A percentile compares a stretch with the other conserved stretches of the same genome.
Conservation (phyloP, 2,888 invertebrate species). For the Nysson spinosus region DNA sequence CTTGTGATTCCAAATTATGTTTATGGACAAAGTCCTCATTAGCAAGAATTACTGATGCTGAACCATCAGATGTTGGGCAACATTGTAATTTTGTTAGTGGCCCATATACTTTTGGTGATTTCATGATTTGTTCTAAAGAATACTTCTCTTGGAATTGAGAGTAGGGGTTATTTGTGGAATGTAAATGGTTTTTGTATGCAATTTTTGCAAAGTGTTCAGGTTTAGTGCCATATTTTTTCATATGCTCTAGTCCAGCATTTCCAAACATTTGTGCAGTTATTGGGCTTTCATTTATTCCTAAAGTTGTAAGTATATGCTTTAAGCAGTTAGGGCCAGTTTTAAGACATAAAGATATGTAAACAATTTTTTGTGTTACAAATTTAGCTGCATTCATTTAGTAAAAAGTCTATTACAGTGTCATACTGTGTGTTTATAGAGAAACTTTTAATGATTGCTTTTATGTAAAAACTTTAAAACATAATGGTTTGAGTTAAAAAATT, state of each 20-base stretch:
- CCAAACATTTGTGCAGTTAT: slow-evolving; percentile 97
- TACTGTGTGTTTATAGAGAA: too few species aligned
- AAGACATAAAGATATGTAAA: background rate
- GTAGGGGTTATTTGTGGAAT: slow-evolving; percentile 97
- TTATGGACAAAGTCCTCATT: slow-evolving; percentile 93
- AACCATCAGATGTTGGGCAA: slow-evolving; percentile 99
- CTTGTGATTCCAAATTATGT: slow-evolving; percentile 89
- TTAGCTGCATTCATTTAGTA: too few species aligned
- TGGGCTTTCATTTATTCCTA: slow-evolving; percentile 86
- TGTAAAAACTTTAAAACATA: background rate
- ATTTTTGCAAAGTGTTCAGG: slow-evolving; percentile 97
- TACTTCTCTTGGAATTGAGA: slow-evolving; percentile 97
- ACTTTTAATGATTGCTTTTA: too few species aligned
- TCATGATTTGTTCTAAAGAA: slow-evolving; percentile 91
- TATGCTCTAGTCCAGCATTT: slow-evolving; percentile 96
- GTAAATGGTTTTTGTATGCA: slow-evolving; percentile 98
- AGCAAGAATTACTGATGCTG: slow-evolving; percentile 94
- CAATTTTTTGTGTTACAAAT: background rate
- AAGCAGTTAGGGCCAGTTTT: too few species aligned
- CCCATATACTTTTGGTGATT: slow-evolving; percentile 92
- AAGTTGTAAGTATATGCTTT: slow-evolving; percentile 10
- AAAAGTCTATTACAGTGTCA: too few species aligned
- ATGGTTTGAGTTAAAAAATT: background rate
- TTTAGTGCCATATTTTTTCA: slow-evolving; percentile 96
- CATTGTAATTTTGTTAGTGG: slow-evolving; percentile 97